Percentiles rank a stretch among this genome's conserved stretches.
Conservation (phyloP, 2,888 invertebrate species). For the Phyllotreta cruciferae region DNA sequence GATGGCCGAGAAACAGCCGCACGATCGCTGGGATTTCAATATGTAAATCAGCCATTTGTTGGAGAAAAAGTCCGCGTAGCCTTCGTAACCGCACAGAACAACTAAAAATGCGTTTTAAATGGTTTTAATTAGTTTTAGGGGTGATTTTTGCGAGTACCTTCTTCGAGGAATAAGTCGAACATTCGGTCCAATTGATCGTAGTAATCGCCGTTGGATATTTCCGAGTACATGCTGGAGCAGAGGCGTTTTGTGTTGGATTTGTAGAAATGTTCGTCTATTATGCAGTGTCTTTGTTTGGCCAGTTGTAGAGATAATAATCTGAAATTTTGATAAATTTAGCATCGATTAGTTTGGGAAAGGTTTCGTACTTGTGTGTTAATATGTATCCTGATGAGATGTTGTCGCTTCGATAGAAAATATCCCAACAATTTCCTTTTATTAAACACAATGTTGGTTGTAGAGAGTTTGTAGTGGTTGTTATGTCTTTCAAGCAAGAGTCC, state of each 20-base stretch:
- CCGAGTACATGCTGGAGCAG: constrained; percentile 43
- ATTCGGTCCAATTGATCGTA: constrained; percentile 37
- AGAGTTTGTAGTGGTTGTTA: constrained; percentile 33
- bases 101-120: constrained; percentile 44
- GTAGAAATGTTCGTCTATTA: constrained; percentile 33
- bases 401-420: constrained; percentile 36
- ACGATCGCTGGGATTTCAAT: constrained; percentile 43
- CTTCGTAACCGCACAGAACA: constrained; percentile 50
- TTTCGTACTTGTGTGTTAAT: constrained; percentile 45
- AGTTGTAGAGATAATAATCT: constrained; percentile 46
- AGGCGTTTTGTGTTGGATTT: constrained; percentile 36
- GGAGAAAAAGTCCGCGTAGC: constrained; percentile 47
- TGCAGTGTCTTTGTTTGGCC: constrained; percentile 43
- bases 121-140: background rate
- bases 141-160: constrained; percentile 39
- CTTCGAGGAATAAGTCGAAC: constrained; percentile 50
- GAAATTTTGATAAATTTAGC: background rate
- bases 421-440: constrained; percentile 39
- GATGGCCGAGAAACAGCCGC: constrained; percentile 47
- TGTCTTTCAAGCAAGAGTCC: constrained; percentile 43
- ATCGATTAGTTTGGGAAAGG: background rate
- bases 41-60: constrained; percentile 45
- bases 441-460: constrained; percentile 34
- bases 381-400: constrained; percentile 37
- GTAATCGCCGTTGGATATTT: constrained; percentile 40